Evolutionary conservation across 2,888 invertebrate species (phyloP), one percentile per base, ranked within the genome.

Genomic region (Microchrysa polita): DNA sequence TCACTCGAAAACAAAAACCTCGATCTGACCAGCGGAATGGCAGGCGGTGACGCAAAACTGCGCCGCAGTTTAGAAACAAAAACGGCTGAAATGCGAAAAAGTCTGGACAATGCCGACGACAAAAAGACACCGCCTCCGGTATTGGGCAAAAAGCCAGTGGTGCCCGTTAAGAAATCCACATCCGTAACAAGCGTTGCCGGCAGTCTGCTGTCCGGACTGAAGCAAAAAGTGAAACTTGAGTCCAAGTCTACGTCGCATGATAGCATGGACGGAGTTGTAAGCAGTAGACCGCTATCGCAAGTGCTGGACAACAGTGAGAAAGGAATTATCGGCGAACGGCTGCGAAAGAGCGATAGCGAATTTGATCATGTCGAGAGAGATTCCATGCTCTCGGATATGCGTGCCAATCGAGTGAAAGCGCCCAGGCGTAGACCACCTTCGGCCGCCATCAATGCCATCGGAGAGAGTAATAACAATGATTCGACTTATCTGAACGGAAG

Each of bases 91-190:
- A 74, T 82, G 63, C 80, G 83, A 75, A 84, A 83, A 77, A 83
- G 83, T 75, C 77, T 83, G 75, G 85, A 85, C 75, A 85, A 79
- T 77, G 77, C 83, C 77, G 85, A 86, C 78, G 85, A 84, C 63
- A 82, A 84, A 78, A 82, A 84, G 77, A 82, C 83, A 74, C 85
- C 86, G 52, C 87, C 88, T n/a, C 87, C 87, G 40, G 82, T 87
- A 76, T 83, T 87, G 53, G 84, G 85, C 65, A 88, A 88, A 78
- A 92, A 92, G 82, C 91, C 92, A 9, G 86, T 86, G 65, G 88
- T 91, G 81, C 89, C 91, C 77, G 85, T 88, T 52, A 91, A 91
- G 83, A 92, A 92, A 79, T 89, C 90, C 14, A 90, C 91, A 0
- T 90, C 91, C 0, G 89, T 90, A 7, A 87, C 88, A 5, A 83